Evolutionary conservation across 2,888 invertebrate genomes (phyloP).

Genomic region (Lycaena phlaeas): DNA sequence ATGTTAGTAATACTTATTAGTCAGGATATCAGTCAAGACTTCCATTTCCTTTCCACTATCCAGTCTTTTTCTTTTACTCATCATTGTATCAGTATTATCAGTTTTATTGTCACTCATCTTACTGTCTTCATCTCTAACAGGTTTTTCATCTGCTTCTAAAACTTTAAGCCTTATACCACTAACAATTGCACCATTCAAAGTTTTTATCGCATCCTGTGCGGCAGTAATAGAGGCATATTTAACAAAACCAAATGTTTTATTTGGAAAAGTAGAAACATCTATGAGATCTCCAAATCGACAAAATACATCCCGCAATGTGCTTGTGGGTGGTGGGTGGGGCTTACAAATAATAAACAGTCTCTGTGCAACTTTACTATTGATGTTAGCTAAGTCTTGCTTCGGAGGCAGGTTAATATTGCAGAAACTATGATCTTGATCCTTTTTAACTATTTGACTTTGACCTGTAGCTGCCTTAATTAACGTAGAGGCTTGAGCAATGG

Average conservation of each 20-base stretch:
- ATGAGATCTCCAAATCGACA: constrained; percentile 93
- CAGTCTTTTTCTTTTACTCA: constrained; percentile 42
- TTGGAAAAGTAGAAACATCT: constrained; percentile 88
- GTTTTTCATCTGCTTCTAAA: constrained; percentile 86
- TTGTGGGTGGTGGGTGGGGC: constrained; percentile 79
- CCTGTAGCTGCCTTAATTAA: constrained; percentile 78
- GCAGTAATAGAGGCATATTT: constrained; percentile 86
- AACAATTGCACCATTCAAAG: constrained; percentile 86
- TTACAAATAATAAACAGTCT: constrained; percentile 79
- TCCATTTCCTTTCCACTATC: too few species aligned
- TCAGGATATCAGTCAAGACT: too few species aligned
- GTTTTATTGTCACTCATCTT: constrained; percentile 24
- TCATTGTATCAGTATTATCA: constrained; percentile 28
- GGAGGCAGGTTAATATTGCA: constrained; percentile 82
- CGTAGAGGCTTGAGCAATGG: constrained; percentile 83
- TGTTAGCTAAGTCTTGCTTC: constrained; percentile 76
- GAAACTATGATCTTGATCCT: constrained; percentile 36
- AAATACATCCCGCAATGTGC: constrained; percentile 87
- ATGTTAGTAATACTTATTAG: constrained; percentile 9
- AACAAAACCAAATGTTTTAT: constrained; percentile 94
- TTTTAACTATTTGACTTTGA: constrained; percentile 24
- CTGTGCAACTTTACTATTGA: constrained; percentile 76
- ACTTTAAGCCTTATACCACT: constrained; percentile 89
- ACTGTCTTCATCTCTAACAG: constrained; percentile 30
- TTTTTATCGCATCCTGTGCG: constrained; percentile 81